phyloP scores from a whole-genome alignment of 2,888 invertebrate species.

The Phymatocera aterrima region DNA sequence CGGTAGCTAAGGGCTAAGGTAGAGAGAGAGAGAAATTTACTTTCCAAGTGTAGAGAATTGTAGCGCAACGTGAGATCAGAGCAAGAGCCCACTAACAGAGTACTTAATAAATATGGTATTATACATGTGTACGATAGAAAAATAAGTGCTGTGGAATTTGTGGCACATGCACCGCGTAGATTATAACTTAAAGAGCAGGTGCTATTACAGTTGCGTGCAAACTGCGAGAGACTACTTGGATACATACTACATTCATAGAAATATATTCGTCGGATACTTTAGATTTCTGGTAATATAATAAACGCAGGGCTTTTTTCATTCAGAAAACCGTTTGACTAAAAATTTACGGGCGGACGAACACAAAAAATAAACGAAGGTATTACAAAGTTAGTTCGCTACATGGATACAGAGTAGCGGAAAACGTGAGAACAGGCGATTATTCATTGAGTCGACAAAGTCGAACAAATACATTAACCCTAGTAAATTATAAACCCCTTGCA shows the following conservation, averaged over 20 bases:
- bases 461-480: background rate
- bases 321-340: background rate
- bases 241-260: slow-evolving; percentile 5
- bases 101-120: background rate
- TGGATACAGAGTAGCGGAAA: background rate
- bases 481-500: background rate
- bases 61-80: slow-evolving; percentile 64
- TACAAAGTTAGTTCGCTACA: slow-evolving; percentile 5
- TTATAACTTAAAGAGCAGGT: background rate
- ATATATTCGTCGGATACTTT: background rate
- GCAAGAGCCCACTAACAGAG: slow-evolving; percentile 11
- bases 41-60: slow-evolving; percentile 66
- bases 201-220: slow-evolving; percentile 7
- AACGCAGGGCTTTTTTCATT: background rate
- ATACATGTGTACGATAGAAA: background rate
- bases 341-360: background rate
- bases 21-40: slow-evolving; percentile 59
- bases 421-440: background rate
- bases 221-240: background rate
- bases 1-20: slow-evolving; percentile 43
- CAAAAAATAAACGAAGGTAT: background rate
- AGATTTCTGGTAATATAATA: background rate
- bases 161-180: slow-evolving; percentile 1
- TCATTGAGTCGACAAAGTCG: background rate
- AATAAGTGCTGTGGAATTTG: background rate